Conservation (phyloP, 53 echinoderm and acorn worm genomes). For the Apostichopus leukothele region DNA sequence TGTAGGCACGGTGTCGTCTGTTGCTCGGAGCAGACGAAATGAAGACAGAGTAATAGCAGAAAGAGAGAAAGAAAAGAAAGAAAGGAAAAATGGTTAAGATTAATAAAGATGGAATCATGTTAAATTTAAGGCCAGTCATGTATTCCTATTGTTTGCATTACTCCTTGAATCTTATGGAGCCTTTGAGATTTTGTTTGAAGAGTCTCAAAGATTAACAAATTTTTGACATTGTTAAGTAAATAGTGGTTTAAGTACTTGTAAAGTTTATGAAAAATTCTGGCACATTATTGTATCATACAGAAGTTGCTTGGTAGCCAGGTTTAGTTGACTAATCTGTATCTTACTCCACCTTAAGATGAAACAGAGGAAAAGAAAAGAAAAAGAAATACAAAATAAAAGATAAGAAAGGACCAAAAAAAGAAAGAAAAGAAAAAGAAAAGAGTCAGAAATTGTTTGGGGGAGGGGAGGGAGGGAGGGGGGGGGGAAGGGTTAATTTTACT, state of each 20-base stretch:
- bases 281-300: not conserved
- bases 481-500: no score
- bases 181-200: not conserved
- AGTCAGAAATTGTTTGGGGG: no score
- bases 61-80: not conserved
- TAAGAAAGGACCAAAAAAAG: no score
- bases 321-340: no score
- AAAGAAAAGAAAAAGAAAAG: no score
- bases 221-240: conserved; percentile 14
- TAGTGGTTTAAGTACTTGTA: not conserved
- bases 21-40: not conserved
- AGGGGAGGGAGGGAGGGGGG: no score
- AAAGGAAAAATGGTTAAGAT: not conserved
- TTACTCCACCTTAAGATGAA: no score
- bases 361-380: no score
- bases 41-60: no score
- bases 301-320: not conserved
- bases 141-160: not conserved
- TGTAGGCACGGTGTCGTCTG: not conserved
- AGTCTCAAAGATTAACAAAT: not conserved
- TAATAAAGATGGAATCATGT: conserved; percentile 2
- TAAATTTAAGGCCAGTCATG: not conserved
- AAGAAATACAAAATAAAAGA: no score
- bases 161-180: not conserved
- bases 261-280: not conserved